Conservation (phyloP, 2,797 vertebrate genomes). For the Alcedo quadribrachys region DNA sequence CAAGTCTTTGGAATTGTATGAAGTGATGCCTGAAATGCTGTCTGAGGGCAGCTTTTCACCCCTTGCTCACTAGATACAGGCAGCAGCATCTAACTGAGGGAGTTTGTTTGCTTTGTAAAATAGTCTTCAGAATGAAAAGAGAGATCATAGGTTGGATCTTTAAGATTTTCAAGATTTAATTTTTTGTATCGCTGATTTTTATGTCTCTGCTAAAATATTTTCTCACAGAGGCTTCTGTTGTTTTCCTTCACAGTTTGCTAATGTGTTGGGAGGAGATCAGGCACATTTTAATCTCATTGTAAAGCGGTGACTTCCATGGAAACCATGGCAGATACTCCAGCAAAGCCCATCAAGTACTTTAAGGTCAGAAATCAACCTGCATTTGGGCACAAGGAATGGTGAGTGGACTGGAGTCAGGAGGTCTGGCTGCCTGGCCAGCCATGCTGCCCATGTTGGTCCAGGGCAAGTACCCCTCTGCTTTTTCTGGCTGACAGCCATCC, state of each 20-base stretch:
- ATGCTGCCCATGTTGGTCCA: fast-evolving
- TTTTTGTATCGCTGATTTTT: not conserved
- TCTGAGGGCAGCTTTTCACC: not conserved
- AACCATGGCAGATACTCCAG: not conserved
- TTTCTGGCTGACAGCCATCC: not conserved
- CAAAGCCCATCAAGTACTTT: not conserved
- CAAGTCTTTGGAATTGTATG: not conserved
- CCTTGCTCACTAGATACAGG: not conserved
- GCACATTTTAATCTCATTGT: not conserved
- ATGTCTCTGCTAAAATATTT: not conserved
- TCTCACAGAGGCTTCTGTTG: not conserved
- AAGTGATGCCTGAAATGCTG: not conserved
- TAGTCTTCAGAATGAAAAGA: not conserved
- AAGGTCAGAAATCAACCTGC: not conserved
- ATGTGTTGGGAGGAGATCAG: not conserved
- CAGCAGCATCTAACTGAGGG: not conserved
- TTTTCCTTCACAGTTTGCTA: not conserved
- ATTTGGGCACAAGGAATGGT: not conserved
- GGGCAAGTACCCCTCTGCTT: not conserved
- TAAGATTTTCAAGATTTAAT: not conserved
- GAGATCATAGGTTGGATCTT: not conserved
- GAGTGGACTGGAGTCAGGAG: fast-evolving
- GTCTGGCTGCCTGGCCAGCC: not conserved
- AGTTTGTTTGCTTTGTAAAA: not conserved
- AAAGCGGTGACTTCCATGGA: not conserved